A percentile compares a stretch with the other conserved stretches of the same genome.
Conservation (phyloP, 2,797 vertebrate species). For the Podarcis siculus region DNA sequence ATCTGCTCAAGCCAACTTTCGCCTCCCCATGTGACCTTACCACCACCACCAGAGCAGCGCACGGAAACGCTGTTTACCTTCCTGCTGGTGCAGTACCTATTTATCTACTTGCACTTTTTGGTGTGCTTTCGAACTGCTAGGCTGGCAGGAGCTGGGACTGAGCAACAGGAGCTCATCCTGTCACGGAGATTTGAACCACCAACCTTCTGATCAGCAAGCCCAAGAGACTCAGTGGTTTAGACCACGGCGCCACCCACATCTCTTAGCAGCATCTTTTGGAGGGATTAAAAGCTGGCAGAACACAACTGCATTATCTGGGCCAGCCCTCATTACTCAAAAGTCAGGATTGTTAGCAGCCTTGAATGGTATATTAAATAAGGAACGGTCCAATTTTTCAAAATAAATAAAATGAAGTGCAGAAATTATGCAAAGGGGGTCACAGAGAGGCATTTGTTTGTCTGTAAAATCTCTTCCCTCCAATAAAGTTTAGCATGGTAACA, state of each 20-base stretch:
- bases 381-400: background rate
- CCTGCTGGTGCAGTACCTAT: accelerated
- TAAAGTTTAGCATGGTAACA: background rate
- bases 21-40: too few species aligned
- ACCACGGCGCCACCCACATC: too few species aligned
- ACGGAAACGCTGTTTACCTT: too few species aligned
- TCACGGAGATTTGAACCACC: accelerated
- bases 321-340: background rate
- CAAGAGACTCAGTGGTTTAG: too few species aligned
- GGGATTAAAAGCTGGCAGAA: background rate
- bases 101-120: too few species aligned
- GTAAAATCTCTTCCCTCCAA: background rate
- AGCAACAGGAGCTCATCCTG: too few species aligned
- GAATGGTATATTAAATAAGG: background rate
- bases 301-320: background rate
- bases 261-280: background rate
- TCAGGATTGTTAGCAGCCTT: background rate
- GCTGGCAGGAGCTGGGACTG: too few species aligned
- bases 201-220: too few species aligned
- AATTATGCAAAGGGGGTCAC: too few species aligned
- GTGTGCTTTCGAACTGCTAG: too few species aligned
- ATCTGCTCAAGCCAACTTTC: too few species aligned
- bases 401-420: background rate
- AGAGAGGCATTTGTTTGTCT: background rate
- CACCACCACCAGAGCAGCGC: too few species aligned